Base-by-base conservation (phyloP, 2,113 vertebrate genomes). In the Dipodomys spectabilis region DNA sequence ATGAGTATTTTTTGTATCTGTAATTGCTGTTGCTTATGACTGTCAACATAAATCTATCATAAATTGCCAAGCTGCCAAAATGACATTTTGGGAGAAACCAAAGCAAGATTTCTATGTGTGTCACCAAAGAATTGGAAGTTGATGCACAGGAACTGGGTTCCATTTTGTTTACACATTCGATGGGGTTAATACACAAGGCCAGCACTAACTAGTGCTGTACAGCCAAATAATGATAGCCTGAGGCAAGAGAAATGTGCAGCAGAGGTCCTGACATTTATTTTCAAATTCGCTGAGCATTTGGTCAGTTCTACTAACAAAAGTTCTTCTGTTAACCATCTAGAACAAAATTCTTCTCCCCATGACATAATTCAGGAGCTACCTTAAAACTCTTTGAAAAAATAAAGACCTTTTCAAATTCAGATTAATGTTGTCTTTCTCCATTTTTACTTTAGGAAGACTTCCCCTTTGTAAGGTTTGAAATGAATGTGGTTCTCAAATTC, bases 221-320 rank as follows among this genome's bases (percentile, higher is more conserved):
- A 69, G 71, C 91, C 90, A 95, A 95, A 75, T 81, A 95, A 88
- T 35, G 72, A 73, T 89, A 89, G 94, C 97, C 95, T 0, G 11
- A 0, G 35, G 96, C 93, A 92, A 90, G 71, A 95, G 85, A 88
- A 94, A 88, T 9, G 27, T 32, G 71, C 71, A 88, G 79, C 65
- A 94, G 96, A 95, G 28, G 7, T 96, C 90, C 93, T 96, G 97
- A 93, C 97, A 97, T 97, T 97, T 96, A 95, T 95, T 95, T 97
- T 95, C 90, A 92, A 94, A 97, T 94, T 95, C 82, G 96, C 94
- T 94, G 96, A 95, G 91, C 82, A 88, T 96, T 96, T 95, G 94
- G 80, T 94, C 9, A 19, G 39, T 86, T 93, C 79, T 92, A 39
- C 82, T 90, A 72, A 97, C 97, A 97, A 97, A 95, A 88, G 95